Base-by-base conservation (phyloP, 1,140 invertebrate genomes). In the Panagrolaimus sp. region DNA sequence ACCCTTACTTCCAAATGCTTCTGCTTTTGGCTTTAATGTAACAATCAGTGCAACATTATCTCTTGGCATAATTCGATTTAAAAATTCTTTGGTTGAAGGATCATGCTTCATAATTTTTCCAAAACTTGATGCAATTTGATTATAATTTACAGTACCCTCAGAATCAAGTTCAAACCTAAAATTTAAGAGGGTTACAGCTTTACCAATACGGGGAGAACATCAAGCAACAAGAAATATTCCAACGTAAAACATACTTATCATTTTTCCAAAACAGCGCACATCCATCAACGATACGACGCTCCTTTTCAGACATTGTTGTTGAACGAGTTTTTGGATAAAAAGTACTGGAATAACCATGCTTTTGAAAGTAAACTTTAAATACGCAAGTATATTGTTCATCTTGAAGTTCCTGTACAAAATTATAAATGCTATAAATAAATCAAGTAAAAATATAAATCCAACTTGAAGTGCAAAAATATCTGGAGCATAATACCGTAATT, bases 321-420 rank as follows among this genome's bases (percentile, higher is more conserved):
- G 96, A 95, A 73, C 96, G 88, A 1, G 94, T 97, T 86, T 99
- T 98, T 0, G 95, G 93, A 32, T 93, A 94, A 85, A 98, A 98
- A 70, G 98, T 96, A n/a, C 96, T 95, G 75, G 93, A 90, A 84
- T 98, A 99, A n/a, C 86, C 86, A 44, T 81, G 79, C 4, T 89
- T 87, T 81, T 94, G 91, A 21, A 99, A 85, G 84, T 98, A 93
- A 0, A 94, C 94, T 75, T 93, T 85, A 85, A 98, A 98, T 84
- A 93, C 96, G 82, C 92, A 91, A 85, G 94, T 93, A 86, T 96
- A 99, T 86, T 98, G 95, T 84, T 98, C 95, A 69, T 95, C 98
- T 86, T 98, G 94, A 32, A 98, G 94, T 86, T 98, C 96, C 89
- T 98, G 88, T 67, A 84, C 74, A 15, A 8, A 14, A n/a, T 46